Evolutionary conservation across 2,888 invertebrate species (phyloP), one percentile per base, ranked within the genome.

Genomic region (Kuschelorhynchus macadamiae): DNA sequence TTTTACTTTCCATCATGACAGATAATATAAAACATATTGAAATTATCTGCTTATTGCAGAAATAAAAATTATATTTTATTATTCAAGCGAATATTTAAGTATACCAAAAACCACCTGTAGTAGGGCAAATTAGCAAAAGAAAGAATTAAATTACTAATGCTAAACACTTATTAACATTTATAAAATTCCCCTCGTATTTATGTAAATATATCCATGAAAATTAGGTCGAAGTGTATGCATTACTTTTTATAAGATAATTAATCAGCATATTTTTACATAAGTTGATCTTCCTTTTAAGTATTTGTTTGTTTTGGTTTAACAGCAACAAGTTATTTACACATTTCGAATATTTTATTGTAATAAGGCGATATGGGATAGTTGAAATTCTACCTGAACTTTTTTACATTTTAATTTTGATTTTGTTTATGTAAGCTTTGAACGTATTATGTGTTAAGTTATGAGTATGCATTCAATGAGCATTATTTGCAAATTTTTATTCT

Each of bases 141-240:
- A n/a, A n/a, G n/a, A n/a, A n/a, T n/a, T n/a, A n/a, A n/a, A n/a
- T n/a, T n/a, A n/a, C n/a, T n/a, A n/a, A n/a, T n/a, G n/a, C n/a
- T 25, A 25, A 25, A 25, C 7, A 25, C 25, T 7, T 25, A 25
- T 25, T 25, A 25, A 25, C 20, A 47, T 47, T 47, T 50, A 66
- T 71, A 36, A 69, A 69, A 59, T 64, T 68, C 68, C 61, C 70
- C 66, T 71, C 42, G 63, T 67, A 56, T 62, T 66, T 71, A 71
- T 71, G 66, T 59, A 68, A 71, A 70, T 70, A 44, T 12, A 59
- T 16, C 47, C 12, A 42, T 60, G 52, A 60, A 61, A 71, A 72
- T 72, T 69, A 62, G 71, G 70, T 70, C 60, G 66, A 67, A 57
- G 60, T 71, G 71, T 71, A 70, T 73, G 59, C 71, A 62, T 49